Conservation (phyloP, 2,888 invertebrate genomes). For the Macaria liturata region DNA sequence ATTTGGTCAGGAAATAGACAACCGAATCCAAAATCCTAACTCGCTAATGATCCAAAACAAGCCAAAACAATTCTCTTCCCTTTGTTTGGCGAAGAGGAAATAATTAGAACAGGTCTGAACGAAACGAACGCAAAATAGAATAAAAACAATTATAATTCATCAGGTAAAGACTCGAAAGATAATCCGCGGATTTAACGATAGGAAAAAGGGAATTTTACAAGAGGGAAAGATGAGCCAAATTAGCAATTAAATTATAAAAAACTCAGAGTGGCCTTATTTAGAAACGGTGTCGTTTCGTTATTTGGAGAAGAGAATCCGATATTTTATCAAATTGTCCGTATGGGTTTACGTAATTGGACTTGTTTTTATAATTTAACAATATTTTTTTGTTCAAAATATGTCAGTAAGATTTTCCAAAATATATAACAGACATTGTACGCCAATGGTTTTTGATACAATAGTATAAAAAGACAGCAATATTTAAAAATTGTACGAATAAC, state of each 20-base stretch:
- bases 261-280: constrained; percentile 48
- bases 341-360: constrained; percentile 29
- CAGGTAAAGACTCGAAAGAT: constrained; percentile 59
- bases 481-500: no score
- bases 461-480: no score
- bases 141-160: constrained; percentile 68
- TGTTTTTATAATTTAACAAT: constrained; percentile 23
- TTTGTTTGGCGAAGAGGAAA: constrained; percentile 74
- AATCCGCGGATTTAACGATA: constrained; percentile 68
- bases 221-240: constrained; percentile 59
- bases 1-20: no score
- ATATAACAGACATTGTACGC: no score
- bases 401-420: no score
- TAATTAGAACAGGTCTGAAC: constrained; percentile 71
- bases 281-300: constrained; percentile 57
- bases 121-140: constrained; percentile 55
- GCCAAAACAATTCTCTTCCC: constrained; percentile 34
- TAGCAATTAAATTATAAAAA: constrained; percentile 78
- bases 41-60: constrained; percentile 20
- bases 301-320: constrained; percentile 56
- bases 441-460: no score
- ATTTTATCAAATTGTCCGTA: constrained; percentile 36
- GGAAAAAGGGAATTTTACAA: constrained; percentile 49
- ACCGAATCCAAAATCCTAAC: background rate
- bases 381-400: no score